Evolutionary conservation across 2,113 vertebrate species (phyloP), one percentile per base, ranked within the genome.

Genomic region (Sinocyclocheilus rhinocerous): DNA sequence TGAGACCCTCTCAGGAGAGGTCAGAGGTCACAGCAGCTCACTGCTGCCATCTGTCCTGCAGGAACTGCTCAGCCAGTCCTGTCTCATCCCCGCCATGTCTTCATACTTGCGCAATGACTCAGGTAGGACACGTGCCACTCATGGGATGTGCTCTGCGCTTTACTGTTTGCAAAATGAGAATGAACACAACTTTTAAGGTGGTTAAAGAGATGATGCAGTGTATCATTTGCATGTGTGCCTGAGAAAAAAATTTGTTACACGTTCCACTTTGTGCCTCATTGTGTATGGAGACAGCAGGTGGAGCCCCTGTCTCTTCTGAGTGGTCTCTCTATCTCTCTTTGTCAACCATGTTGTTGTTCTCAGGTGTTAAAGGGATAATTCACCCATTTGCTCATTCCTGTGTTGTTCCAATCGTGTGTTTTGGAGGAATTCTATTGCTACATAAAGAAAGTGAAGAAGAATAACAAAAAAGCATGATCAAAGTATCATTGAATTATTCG

Each of bases 21-120:
- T 93, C 45, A 93, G 96, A 91, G 93, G 95, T 73, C 96, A 97
- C 83, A 99, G 97, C 93, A 98, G 95, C 90, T 95, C 94, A 0
- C 97, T 97, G 0, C 95, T 99, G 84, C 98, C 98, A 3, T 92
- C 97, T 0, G 97, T 99, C 59, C 96, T 99, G 18, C 94, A 97
- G 5, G 97, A 99, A 90, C 95, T 99, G 0, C 96, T 99, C 87
- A 97, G 96, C 90, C 98, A 99, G 63, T 99, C 97, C 84, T 99
- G 98, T 91, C 97, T 99, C 90, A 98, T 99, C 93, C 98, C 97
- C 1, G 98, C 97, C 76, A 99, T 99, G 98, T 99, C 98, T 0
- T 99, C 98, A 0, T 99, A 99, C 90, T 96, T 99, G 22, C 96
- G 98, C 89, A 99, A 99, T 0, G 98, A 99, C 93, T 99, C 98